A percentile compares a stretch with the other conserved stretches of the same genome.
Conservation (phyloP, 2,888 invertebrate species). For the Hydroisotoma schaefferi region DNA sequence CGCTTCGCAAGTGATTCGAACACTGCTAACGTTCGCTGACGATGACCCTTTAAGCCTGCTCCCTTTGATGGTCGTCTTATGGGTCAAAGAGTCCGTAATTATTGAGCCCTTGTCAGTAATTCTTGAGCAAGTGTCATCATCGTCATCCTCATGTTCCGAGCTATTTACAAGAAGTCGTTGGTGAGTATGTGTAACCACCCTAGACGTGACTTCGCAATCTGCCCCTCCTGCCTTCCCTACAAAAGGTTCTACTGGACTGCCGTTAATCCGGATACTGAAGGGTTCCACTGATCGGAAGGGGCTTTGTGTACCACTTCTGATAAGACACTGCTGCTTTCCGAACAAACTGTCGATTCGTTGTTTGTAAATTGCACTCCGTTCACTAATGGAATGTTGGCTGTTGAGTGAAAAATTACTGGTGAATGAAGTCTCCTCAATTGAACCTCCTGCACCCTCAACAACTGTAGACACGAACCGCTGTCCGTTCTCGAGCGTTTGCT, state of each 20-base stretch:
- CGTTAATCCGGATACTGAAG: conserved; percentile 39
- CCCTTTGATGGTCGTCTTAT: conserved; percentile 6
- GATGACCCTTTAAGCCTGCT: background rate
- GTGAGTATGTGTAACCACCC: background rate
- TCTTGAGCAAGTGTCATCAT: conserved; percentile 34
- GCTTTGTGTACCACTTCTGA: too few relatives aligned
- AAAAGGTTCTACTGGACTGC: conserved; percentile 18
- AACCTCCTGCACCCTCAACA: conserved; percentile 32
- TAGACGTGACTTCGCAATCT: background rate
- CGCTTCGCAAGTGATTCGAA: conserved; percentile 43
- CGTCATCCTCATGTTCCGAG: conserved; percentile 14
- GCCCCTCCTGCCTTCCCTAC: background rate
- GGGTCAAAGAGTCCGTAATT: conserved; percentile 44
- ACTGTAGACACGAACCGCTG: conserved; percentile 47
- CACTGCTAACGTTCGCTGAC: conserved; percentile 39
- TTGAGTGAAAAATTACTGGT: conserved; percentile 35
- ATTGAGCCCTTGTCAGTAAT: conserved; percentile 34
- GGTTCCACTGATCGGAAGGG: conserved; percentile 38
- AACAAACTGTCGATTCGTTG: conserved; percentile 83
- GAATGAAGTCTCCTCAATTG: conserved; percentile 35
- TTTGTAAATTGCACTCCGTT: conserved; percentile 62
- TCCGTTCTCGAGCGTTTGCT: conserved; percentile 48
- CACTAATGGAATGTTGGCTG: conserved; percentile 48
- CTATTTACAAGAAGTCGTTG: background rate
- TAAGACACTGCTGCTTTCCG: conserved; percentile 50